Conservation (phyloP, 2,113 vertebrate genomes). For the Elanoides forficatus region DNA sequence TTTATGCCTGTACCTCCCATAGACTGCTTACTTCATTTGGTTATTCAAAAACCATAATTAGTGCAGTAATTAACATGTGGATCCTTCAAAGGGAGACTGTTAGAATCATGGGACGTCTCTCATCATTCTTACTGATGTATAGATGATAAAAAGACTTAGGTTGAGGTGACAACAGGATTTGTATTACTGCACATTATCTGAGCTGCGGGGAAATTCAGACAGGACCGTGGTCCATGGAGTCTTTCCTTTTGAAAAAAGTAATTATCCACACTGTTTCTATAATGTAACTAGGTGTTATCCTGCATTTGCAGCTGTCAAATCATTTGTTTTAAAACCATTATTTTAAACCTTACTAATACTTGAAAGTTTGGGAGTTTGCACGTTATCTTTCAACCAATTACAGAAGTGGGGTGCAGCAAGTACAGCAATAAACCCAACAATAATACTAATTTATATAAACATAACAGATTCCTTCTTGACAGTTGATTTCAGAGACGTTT, state of each 20-base stretch:
- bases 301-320: slow-evolving; percentile 79
- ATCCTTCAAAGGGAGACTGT: slow-evolving; percentile 74
- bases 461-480: slow-evolving; percentile 27
- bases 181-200: slow-evolving; percentile 55
- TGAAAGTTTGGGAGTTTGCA: slow-evolving; percentile 66
- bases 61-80: slow-evolving; percentile 79
- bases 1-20: slow-evolving; percentile 75
- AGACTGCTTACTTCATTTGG: slow-evolving; percentile 79
- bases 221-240: slow-evolving; percentile 66
- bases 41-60: slow-evolving; percentile 83
- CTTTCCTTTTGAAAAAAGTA: slow-evolving; percentile 71
- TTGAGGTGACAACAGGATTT: slow-evolving; percentile 68
- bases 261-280: slow-evolving; percentile 81
- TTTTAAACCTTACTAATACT: slow-evolving; percentile 67
- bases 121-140: slow-evolving; percentile 73
- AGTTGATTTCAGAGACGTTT: slow-evolving; percentile 55
- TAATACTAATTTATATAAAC: slow-evolving; percentile 30
- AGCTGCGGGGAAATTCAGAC: slow-evolving; percentile 72
- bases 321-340: slow-evolving; percentile 71
- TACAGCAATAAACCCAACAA: slow-evolving; percentile 23
- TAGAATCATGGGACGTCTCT: slow-evolving; percentile 72
- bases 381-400: slow-evolving; percentile 55
- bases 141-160: slow-evolving; percentile 73
- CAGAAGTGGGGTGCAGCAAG: slow-evolving; percentile 38
- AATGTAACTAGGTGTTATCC: slow-evolving; percentile 78